Base-by-base conservation (phyloP, 2,113 vertebrate genomes). In the Columba janthina region DNA sequence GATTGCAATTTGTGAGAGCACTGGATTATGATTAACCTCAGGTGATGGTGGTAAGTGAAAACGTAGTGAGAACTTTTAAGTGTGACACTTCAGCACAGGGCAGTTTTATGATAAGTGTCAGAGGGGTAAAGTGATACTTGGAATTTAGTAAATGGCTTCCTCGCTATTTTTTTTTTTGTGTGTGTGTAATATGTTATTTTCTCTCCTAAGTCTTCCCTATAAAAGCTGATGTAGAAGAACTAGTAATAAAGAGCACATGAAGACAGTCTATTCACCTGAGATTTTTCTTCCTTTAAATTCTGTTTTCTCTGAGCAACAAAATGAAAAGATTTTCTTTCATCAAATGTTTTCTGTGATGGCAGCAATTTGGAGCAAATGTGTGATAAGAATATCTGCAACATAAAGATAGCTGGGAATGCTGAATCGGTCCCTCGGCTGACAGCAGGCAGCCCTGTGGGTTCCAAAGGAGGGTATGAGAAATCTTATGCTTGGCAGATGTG, bases 361-460 rank as follows among this genome's bases (percentile, higher is more conserved):
- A 77, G 32, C 62, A 46, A 38, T 80, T 92, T 81, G 48, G 50
- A 90, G 58, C 6, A 83, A 88, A 64, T 5, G 17, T 92, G 34
- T 82, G 85, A 94, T 97, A 93, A 96, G 72, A 89, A 85, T 86
- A 94, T 71, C 71, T 91, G 88, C 48, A 92, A 69, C 18, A 64
- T 53, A 93, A 91, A 87, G 82, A 70, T 80, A 94, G 21, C 53
- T 92, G 51, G 40, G 36, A 90, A 73, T 24, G 85, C 46, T 66
- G 64, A 93, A 90, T 90, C 28, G 36, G 71, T n/a, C 28, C 38
- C 31, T 92, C 54, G 58, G 62, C 67, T 88, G 86, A 38, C 34
- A 56, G 42, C 25, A 53, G 48, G 64, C 32, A 95, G 44, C 42
- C 34, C 56, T 64, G 20, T 32, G 29, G 48, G 25, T 71, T 89